phyloP scores from a whole-genome alignment of 2,113 vertebrate species.

The Pedionomus torquatus region DNA sequence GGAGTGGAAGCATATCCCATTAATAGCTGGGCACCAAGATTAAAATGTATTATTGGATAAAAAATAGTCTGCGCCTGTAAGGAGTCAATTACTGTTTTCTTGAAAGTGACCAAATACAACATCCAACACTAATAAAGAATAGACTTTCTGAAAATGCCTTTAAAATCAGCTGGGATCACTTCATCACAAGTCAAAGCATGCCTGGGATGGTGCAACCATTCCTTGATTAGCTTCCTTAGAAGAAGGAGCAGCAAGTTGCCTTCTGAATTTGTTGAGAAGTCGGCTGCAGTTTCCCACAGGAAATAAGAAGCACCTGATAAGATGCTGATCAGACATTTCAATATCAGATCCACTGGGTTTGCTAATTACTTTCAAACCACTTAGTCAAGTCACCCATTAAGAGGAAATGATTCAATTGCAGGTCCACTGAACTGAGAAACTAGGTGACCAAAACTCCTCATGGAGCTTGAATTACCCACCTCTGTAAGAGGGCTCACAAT shows the following conservation, averaged over 20 bases:
- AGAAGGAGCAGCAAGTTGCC: neutral
- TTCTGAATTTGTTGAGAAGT: conserved; percentile 16
- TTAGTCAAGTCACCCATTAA: conserved; percentile 44
- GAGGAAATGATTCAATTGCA: conserved; percentile 43
- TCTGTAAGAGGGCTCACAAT: neutral
- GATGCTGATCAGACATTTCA: neutral
- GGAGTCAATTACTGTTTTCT: conserved; percentile 33
- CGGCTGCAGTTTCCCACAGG: neutral
- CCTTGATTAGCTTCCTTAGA: conserved; percentile 30
- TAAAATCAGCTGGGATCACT: neutral
- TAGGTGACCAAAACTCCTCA: conserved; percentile 19
- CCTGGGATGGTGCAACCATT: neutral
- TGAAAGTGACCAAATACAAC: conserved; percentile 35
- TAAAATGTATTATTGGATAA: conserved; percentile 53
- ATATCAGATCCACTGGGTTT: conserved; percentile 9
- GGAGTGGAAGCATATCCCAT: conserved; percentile 32
- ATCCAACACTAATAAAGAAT: neutral
- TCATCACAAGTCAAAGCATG: neutral
- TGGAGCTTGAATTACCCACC: conserved; percentile 33
- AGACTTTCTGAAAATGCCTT: neutral
- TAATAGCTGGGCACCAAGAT: conserved; percentile 45
- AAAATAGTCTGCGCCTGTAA: neutral
- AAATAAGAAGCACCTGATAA: neutral
- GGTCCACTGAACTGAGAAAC: conserved; percentile 47
- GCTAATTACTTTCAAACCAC: conserved; percentile 42